Conservation (phyloP, 1,140 invertebrate genomes). For the Meloidogyne floridensis region DNA sequence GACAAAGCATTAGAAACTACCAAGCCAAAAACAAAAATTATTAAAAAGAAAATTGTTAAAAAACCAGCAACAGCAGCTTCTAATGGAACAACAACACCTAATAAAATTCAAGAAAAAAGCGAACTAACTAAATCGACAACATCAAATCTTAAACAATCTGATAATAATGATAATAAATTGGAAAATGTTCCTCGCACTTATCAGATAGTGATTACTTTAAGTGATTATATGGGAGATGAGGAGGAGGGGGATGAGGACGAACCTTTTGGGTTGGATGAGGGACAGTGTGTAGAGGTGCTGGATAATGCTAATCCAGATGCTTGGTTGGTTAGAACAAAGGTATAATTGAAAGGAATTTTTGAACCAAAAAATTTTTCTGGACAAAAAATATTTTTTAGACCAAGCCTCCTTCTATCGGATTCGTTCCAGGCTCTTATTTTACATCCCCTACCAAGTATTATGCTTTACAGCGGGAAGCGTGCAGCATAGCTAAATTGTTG, state of each 20-base stretch:
- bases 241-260: background rate
- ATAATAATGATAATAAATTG: background rate
- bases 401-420: background rate
- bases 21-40: background rate
- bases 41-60: background rate
- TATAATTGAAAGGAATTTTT: background rate
- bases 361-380: too few relatives aligned
- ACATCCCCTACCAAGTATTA: background rate
- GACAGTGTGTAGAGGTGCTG: background rate
- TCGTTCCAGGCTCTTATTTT: background rate
- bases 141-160: too few relatives aligned
- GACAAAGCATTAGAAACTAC: background rate
- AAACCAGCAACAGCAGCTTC: background rate
- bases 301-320: background rate
- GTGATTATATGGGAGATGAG: background rate
- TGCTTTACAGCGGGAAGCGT: background rate
- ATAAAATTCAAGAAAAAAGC: background rate
- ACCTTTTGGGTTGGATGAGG: background rate
- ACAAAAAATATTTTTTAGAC: background rate
- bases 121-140: background rate
- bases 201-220: background rate
- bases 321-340: background rate
- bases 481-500: background rate
- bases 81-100: background rate
- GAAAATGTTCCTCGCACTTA: background rate